These are phyloP conservation scores for Drosophila ustulata DNA, from an alignment of 2,888 invertebrate species.

Conservation along the genomic window DNA sequence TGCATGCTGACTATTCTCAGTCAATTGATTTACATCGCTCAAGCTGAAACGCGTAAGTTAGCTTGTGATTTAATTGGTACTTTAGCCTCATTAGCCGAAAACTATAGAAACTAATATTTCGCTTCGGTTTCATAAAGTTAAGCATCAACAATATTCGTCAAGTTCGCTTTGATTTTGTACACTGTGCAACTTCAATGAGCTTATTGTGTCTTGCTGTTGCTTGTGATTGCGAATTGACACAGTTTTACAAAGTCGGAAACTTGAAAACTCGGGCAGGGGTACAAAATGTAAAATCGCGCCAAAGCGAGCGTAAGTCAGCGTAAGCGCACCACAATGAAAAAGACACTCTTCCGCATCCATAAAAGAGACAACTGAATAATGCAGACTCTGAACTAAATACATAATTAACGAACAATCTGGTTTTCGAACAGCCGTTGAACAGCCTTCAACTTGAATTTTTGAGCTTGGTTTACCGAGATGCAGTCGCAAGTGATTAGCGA, in stretches of 20 bases:
- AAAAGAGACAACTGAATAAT: constrained; percentile 50
- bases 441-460: constrained; percentile 72
- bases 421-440: constrained; percentile 49
- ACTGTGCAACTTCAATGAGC: constrained; percentile 33
- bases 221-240: constrained; percentile 50
- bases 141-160: constrained; percentile 6
- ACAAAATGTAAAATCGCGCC: constrained; percentile 1
- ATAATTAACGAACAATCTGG: constrained; percentile 59
- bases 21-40: constrained; percentile 41
- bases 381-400: constrained; percentile 73
- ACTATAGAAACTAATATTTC: not conserved
- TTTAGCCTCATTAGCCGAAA: not conserved
- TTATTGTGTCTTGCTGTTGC: constrained; percentile 30
- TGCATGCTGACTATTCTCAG: constrained; percentile 45
- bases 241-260: constrained; percentile 39
- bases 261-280: constrained; percentile 37
- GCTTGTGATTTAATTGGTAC: not conserved
- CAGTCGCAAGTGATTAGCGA: constrained; percentile 41
- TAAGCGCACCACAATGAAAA: constrained; percentile 1
- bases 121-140: constrained; percentile 3
- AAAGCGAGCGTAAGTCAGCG: constrained; percentile 1
- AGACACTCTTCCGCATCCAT: constrained; percentile 65
- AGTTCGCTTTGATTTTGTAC: constrained; percentile 16
- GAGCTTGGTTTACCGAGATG: constrained; percentile 32
- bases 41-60: constrained; percentile 65